Conservation (phyloP, 2,888 invertebrate genomes). For the Erebia palarica region DNA sequence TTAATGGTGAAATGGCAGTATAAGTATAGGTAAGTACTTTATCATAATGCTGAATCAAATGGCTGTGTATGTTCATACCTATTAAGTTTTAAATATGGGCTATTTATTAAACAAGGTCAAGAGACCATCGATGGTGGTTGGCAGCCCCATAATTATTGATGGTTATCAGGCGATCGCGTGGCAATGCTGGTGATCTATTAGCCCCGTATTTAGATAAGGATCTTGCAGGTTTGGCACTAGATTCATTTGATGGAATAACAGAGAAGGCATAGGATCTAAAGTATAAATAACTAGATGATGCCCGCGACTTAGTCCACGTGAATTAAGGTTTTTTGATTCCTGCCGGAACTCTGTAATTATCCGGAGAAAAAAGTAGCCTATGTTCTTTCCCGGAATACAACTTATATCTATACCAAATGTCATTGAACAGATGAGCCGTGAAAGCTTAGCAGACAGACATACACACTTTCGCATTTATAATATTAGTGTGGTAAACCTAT, state of each 20-base stretch:
- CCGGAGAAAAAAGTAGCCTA: too few species aligned
- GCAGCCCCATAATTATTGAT: slow-evolving; percentile 43
- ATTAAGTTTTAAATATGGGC: background rate
- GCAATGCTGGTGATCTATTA: slow-evolving; percentile 43
- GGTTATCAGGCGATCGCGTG: slow-evolving; percentile 43
- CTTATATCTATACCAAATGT: too few species aligned
- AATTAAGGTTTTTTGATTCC: too few species aligned
- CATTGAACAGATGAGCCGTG: too few species aligned
- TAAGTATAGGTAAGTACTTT: background rate
- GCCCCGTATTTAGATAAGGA: slow-evolving; percentile 11
- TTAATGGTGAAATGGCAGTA: background rate
- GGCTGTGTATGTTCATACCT: background rate
- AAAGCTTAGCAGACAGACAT: too few species aligned
- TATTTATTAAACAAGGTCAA: slow-evolving; percentile 16
- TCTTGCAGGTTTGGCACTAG: slow-evolving; percentile 5
- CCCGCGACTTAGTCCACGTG: too few species aligned
- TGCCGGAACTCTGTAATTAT: too few species aligned
- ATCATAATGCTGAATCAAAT: background rate
- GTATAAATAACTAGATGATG: too few species aligned
- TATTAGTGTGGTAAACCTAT: too few species aligned
- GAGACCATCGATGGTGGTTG: slow-evolving; percentile 27
- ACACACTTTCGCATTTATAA: too few species aligned
- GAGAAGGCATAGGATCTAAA: too few species aligned
- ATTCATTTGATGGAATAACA: background rate
- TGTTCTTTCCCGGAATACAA: too few species aligned